Evolutionary conservation across 2,888 invertebrate species (phyloP), one percentile per base, ranked within the genome.

Genomic region (Polia nebulosa): DNA sequence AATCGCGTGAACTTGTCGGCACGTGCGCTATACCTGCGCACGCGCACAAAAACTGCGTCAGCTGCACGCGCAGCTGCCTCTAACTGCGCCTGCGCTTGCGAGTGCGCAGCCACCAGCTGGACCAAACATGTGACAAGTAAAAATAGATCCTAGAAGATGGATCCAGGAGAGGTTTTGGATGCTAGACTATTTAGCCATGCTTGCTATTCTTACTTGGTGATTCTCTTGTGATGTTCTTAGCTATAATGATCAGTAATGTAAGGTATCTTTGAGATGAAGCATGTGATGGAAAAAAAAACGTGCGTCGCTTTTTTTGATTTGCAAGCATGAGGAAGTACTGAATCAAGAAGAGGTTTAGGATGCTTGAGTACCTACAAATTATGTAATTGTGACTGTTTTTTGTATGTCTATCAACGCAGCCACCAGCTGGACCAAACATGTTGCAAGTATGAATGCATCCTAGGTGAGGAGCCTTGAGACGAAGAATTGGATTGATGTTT

Each of bases 11-110:
- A 79, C 82, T 82, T 81, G 84, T 84, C 71, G 69, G 85, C 86
- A 85, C 85, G 84, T 84, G 84, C 83, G 80, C 56, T 78, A 81
- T 78, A 85, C 85, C 85, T 84, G 86, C 84, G 81, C 78, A 44
- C 39, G 73, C 77, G 75, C 73, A 76, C 81, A 78, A 78, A 78
- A 81, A 72, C 64, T 41, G 52, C 77, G 74, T 52, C 85, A 89
- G 83, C 85, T 84, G 87, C 84, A 68, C 69, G 63, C 70, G 65
- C 86, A 86, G 85, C 83, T 87, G 87, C 85, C 76, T 64, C 75
- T 84, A 85, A 85, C 85, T 52, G 52, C 52, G 51, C 29, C 51
- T 29, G 49, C 52, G 51, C 29, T 29, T 29, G 49, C 27, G 49
- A 75, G 83, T 81, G 78, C 77, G 68, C 60, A 80, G 63, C 71